These are phyloP conservation scores for Rana temporaria DNA, from an alignment of 2,113 vertebrate genomes.

Conservation along the genomic window DNA sequence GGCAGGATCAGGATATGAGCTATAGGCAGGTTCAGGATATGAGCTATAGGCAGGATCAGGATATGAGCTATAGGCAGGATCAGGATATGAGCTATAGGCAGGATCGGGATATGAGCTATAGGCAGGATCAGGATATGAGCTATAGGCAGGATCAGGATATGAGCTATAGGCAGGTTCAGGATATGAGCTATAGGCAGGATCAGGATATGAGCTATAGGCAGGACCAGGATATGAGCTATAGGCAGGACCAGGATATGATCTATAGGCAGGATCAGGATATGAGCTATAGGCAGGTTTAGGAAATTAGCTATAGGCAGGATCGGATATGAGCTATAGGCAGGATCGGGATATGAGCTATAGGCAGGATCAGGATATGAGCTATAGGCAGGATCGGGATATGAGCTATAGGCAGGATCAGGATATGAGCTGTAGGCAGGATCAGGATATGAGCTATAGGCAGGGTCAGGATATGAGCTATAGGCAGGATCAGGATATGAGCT, in stretches of 20 bases:
- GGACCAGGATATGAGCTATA: slow-evolving; percentile 10
- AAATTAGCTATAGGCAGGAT: neutral
- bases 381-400: no score
- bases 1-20: neutral
- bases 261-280: neutral
- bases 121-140: no score
- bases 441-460: neutral
- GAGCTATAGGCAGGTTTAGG: no score
- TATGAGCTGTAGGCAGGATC: neutral
- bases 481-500: no score
- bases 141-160: neutral
- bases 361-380: neutral
- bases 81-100: neutral
- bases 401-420: neutral
- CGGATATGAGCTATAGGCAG: neutral
- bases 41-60: neutral
- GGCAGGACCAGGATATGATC: neutral
- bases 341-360: slow-evolving; percentile 9
- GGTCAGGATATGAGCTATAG: neutral
- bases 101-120: neutral
- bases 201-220: neutral
- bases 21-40: no score
- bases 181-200: neutral
- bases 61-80: no score
- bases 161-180: no score